Evolutionary conservation across 2,888 invertebrate species (phyloP).

Genomic region (Peribatodes rhomboidaria): DNA sequence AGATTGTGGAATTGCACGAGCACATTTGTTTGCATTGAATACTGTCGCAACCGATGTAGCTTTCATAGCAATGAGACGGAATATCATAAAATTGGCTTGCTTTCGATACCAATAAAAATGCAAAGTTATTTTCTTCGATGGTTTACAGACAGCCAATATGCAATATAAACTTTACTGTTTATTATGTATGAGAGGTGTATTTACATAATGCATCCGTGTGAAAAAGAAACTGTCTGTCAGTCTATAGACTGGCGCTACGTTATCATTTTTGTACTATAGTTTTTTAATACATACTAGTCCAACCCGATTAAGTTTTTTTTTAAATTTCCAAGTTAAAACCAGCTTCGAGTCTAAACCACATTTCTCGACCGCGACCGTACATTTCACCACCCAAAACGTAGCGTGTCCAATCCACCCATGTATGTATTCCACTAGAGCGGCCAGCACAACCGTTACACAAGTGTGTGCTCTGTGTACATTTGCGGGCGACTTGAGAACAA

Average conservation of each 20-base stretch:
- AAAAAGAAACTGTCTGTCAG: not conserved
- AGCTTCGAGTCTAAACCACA: slow-evolving; percentile 5
- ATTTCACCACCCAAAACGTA: slow-evolving; percentile 20
- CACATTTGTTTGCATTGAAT: slow-evolving; percentile 44
- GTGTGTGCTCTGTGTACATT: slow-evolving; percentile 30
- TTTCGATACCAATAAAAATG: slow-evolving; percentile 36
- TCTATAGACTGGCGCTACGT: not conserved
- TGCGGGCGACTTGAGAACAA: slow-evolving; percentile 31
- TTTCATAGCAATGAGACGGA: slow-evolving; percentile 35
- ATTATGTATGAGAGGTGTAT: slow-evolving; percentile 20
- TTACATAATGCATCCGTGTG: slow-evolving; percentile 5
- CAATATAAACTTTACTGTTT: slow-evolving; percentile 34
- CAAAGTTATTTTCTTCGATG: slow-evolving; percentile 34
- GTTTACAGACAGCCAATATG: slow-evolving; percentile 29
- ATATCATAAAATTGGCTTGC: slow-evolving; percentile 36
- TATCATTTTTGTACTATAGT: not conserved
- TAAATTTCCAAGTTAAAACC: not conserved
- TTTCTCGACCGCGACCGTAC: slow-evolving; percentile 6
- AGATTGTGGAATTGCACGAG: slow-evolving; percentile 39
- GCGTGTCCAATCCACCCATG: slow-evolving; percentile 20
- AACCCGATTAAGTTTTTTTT: too few species aligned
- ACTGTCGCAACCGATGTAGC: slow-evolving; percentile 29
- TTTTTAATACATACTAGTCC: too few species aligned
- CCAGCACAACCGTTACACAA: slow-evolving; percentile 33
- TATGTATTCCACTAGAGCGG: slow-evolving; percentile 32